Conservation (phyloP, 2,797 vertebrate species). For the Epinephelus coioides region DNA sequence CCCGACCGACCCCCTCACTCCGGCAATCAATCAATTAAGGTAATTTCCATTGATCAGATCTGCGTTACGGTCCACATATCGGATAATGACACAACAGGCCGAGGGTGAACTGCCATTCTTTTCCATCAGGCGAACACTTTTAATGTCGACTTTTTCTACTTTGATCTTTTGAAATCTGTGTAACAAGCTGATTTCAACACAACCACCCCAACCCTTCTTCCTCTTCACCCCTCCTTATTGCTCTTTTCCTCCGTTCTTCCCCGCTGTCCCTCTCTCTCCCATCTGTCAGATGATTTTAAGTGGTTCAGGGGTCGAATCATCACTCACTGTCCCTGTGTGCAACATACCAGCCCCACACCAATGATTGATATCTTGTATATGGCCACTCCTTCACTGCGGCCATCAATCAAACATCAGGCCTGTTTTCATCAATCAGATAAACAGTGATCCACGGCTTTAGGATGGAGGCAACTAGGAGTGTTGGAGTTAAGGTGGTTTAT, state of each 20-base stretch:
- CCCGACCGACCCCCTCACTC: constrained; percentile 27
- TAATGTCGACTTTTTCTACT: constrained; percentile 10
- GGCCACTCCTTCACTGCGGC: constrained; percentile 22
- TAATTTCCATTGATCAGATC: constrained; percentile 59
- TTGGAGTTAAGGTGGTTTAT: constrained; percentile 6
- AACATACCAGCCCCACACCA: constrained; percentile 29
- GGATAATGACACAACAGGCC: background rate
- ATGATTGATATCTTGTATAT: constrained; percentile 64
- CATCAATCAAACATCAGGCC: constrained; percentile 54
- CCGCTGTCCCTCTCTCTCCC: background rate
- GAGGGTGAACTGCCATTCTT: constrained; percentile 22
- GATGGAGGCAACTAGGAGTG: constrained; percentile 3
- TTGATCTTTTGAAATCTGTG: background rate
- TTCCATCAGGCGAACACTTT: constrained; percentile 20
- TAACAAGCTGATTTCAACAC: background rate
- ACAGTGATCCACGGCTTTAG: constrained; percentile 19
- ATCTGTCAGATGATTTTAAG: constrained; percentile 45
- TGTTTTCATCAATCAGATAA: constrained; percentile 48
- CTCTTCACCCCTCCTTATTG: background rate
- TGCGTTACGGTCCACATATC: constrained; percentile 20
- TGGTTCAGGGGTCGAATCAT: constrained; percentile 52
- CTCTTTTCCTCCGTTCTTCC: background rate
- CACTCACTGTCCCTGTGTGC: constrained; percentile 48
- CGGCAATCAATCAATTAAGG: constrained; percentile 62
- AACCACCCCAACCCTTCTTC: background rate